Conservation (phyloP, 2,797 vertebrate species). For the Lepus oiostolus region DNA sequence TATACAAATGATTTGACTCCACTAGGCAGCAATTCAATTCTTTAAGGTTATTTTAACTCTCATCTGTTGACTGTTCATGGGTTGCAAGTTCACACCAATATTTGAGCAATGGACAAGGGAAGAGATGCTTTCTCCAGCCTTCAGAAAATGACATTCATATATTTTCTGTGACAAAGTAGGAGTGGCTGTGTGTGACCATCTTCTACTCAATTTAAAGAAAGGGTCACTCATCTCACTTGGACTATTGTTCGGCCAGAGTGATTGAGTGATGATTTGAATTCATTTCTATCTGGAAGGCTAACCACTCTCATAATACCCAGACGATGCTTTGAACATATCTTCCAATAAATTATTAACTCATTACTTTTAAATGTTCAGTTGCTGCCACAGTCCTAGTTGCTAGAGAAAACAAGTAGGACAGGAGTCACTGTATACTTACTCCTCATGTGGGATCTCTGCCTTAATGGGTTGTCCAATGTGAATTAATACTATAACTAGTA, state of each 20-base stretch:
- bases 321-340: neutral
- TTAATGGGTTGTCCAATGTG: no score
- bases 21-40: neutral
- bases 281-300: neutral
- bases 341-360: slow-evolving; percentile 24
- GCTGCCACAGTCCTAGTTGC: neutral
- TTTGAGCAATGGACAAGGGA: neutral
- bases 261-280: neutral
- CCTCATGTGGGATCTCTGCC: no score
- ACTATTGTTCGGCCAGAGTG: neutral
- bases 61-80: neutral
- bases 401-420: neutral
- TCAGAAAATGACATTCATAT: neutral
- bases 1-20: neutral
- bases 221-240: neutral
- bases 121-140: slow-evolving; percentile 12
- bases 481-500: no score
- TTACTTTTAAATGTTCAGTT: slow-evolving; percentile 38
- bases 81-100: neutral
- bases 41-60: neutral
- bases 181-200: neutral
- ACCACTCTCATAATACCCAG: neutral
- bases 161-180: slow-evolving; percentile 17
- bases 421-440: no score
- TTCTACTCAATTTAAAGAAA: slow-evolving; percentile 49